Evolutionary conservation across 2,797 vertebrate genomes (phyloP).

Genomic region (Molossus molossus): DNA sequence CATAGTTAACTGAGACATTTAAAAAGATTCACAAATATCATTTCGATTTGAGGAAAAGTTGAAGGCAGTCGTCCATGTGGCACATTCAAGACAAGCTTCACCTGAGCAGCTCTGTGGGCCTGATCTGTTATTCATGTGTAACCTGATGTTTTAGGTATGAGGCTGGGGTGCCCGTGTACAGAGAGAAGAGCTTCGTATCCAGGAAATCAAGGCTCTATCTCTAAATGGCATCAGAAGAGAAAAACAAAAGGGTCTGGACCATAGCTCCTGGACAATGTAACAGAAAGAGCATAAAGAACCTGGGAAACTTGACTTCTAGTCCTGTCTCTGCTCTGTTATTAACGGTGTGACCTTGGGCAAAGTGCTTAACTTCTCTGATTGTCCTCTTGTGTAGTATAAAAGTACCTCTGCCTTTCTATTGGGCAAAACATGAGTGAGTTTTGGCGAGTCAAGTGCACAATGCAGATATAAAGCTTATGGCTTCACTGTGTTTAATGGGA

Average conservation of each 20-base stretch:
- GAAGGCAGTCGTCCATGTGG: not conserved
- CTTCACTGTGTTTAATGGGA: not conserved
- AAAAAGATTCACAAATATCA: not conserved
- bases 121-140: not conserved
- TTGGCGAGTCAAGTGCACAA: not conserved
- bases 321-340: not conserved
- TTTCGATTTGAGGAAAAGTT: conserved; percentile 19
- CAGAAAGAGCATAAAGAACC: not conserved
- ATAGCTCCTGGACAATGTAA: not conserved
- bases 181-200: not conserved
- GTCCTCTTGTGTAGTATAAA: not conserved
- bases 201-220: conserved; percentile 19
- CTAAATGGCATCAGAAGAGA: not conserved
- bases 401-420: not conserved
- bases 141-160: conserved; percentile 29
- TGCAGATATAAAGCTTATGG: not conserved
- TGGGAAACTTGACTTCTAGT: not conserved
- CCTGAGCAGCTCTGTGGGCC: not conserved
- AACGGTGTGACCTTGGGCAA: not conserved
- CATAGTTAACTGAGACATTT: not conserved
- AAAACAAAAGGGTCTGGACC: not conserved
- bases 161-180: not conserved
- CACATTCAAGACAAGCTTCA: not conserved
- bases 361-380: conserved; percentile 25
- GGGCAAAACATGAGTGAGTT: not conserved